These are phyloP conservation scores for Trichogramma dendrolimi DNA, from an alignment of 2,888 invertebrate species.

Conservation along the genomic window DNA sequence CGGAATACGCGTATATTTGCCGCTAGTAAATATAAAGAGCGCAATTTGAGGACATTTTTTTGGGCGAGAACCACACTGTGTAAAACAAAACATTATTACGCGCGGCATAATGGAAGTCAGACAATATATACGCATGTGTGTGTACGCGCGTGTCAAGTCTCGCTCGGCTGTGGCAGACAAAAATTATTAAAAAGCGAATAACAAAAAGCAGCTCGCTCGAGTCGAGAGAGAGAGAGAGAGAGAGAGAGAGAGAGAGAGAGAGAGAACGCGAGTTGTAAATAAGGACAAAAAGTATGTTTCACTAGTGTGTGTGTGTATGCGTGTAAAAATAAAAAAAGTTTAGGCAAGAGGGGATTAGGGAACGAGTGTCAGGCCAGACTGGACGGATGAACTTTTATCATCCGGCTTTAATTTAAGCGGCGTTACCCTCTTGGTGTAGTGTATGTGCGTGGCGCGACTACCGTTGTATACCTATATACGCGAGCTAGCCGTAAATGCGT, in stretches of 20 bases:
- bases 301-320: too few relatives aligned
- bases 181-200: constrained; percentile 24
- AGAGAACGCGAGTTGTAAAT: constrained; percentile 8
- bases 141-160: not conserved
- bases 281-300: not conserved
- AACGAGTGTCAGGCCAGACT: constrained; percentile 17
- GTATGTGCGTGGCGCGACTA: not conserved
- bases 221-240: constrained; percentile 25
- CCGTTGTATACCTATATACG: too few relatives aligned
- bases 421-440: constrained; percentile 44
- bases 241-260: constrained; percentile 5
- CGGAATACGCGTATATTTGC: too few relatives aligned
- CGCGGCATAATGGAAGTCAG: too few relatives aligned
- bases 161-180: not conserved
- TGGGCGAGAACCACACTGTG: too few relatives aligned
- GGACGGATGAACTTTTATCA: constrained; percentile 44
- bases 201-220: constrained; percentile 2
- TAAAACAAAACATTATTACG: too few relatives aligned
- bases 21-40: too few relatives aligned
- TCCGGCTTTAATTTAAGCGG: constrained; percentile 52
- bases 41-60: too few relatives aligned
- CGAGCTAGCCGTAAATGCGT: too few relatives aligned
- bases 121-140: too few relatives aligned
- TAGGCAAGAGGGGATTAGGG: constrained; percentile 8
- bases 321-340: too few relatives aligned